Evolutionary conservation across 2,797 vertebrate genomes (phyloP), one percentile per base, ranked within the genome.

Genomic region (Jordanella pulchra): DNA sequence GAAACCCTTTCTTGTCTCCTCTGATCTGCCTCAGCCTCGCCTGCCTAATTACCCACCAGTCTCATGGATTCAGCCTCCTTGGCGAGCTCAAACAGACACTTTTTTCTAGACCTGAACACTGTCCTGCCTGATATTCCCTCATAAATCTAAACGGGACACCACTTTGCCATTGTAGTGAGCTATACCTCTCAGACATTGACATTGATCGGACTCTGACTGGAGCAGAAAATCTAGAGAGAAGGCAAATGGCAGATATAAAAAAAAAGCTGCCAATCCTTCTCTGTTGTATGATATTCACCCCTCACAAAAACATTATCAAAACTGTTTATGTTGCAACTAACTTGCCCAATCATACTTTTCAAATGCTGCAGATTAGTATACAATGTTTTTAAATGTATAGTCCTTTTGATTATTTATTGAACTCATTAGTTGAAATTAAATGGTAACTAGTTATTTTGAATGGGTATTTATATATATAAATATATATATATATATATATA

Each of bases 171-270:
- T 65, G 75, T 76, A 85, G 82, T 74, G 76, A 78, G 86, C 88
- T 80, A 84, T 90, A 91, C 84, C 87, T 91, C 90, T 81, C 83
- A 79, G 87, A 89, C 89, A 56, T 86, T 81, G 85, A 82, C 87
- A 95, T 95, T 89, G 93, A 94, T 94, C 83, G 73, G 76, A 75
- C 72, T 85, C 81, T 71, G 85, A 72, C 83, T 82, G 78, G 89
- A 78, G 81, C 79, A 78, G 75, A 88, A 87, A n/a, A 82, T 89
- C 87, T 27, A 80, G 88, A 91, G 91, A 89, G 86, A 87, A 80
- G 77, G 83, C 82, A 86, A 86, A 90, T 91, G 35, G 35, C 35
- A 39, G 9, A 90, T 91, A 87, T 89, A 86, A 87, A 67, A 50
- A 71, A 42, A 63, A 54, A 65, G 54, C 88, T 86, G 89, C 86